A percentile compares a stretch with the other conserved stretches of the same genome.
phyloP scores from a whole-genome alignment of 2,113 vertebrate species.

The Corythornis madagascariensis region DNA sequence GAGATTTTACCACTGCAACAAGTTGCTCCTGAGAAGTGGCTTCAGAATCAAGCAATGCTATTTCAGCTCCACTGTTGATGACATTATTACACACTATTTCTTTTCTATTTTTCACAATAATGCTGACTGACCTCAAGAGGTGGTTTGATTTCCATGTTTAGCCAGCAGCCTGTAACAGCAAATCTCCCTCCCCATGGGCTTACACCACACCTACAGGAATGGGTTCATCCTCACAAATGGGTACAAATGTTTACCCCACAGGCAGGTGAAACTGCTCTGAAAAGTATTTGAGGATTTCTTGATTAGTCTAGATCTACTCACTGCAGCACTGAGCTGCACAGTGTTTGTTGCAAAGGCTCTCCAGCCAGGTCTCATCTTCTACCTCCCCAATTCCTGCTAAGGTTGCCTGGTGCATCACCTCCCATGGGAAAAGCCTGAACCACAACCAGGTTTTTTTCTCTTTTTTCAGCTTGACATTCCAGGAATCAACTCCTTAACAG shows the following conservation, averaged over 20 bases:
- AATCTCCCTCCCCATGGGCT: background rate
- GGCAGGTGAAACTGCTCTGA: background rate
- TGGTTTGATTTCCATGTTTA: background rate
- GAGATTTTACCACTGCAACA: background rate
- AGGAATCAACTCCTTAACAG: constrained; percentile 2
- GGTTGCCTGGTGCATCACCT: background rate
- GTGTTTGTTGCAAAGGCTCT: background rate
- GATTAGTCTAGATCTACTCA: background rate
- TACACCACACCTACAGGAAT: background rate
- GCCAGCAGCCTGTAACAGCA: background rate
- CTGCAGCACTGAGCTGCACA: background rate
- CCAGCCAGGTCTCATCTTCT: background rate
- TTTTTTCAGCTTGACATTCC: background rate
- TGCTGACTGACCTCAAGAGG: background rate
- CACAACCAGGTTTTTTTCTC: background rate
- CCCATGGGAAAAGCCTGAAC: background rate
- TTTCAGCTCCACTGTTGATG: background rate
- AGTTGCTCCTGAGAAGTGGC: background rate
- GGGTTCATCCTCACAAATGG: background rate
- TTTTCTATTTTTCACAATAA: background rate
- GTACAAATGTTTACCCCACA: background rate
- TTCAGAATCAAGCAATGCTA: background rate
- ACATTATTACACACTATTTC: background rate
- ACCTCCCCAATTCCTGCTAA: background rate
- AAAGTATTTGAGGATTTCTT: background rate